phyloP scores from a whole-genome alignment of 1,140 invertebrate genomes.

The Muscidifurax raptorellus region DNA sequence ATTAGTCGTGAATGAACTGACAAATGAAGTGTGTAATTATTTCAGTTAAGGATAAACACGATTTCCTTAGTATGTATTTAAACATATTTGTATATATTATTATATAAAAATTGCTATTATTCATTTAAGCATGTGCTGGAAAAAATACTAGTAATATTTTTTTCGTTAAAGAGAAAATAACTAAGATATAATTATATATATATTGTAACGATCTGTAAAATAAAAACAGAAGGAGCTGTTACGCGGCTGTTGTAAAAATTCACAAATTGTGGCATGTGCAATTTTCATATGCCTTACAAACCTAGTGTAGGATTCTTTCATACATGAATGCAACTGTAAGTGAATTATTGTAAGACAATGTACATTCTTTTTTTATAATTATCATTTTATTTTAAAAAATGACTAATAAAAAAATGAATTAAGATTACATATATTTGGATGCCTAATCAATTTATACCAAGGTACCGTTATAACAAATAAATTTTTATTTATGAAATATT shows the following conservation, averaged over 20 bases:
- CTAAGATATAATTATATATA: constrained; percentile 34
- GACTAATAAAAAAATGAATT: constrained; percentile 45
- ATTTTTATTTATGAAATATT: neutral
- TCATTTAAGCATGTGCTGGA: constrained; percentile 7
- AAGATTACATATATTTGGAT: neutral
- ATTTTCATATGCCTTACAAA: constrained; percentile 38
- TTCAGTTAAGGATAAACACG: constrained; percentile 47
- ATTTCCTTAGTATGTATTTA: constrained; percentile 28
- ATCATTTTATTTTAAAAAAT: constrained; percentile 47
- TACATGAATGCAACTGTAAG: constrained; percentile 33
- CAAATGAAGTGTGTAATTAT: constrained; percentile 41
- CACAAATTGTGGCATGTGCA: constrained; percentile 26
- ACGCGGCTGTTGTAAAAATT: constrained; percentile 39
- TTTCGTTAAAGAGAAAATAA: constrained; percentile 47
- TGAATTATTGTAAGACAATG: constrained; percentile 42
- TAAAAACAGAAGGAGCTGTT: constrained; percentile 20
- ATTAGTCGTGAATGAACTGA: constrained; percentile 29
- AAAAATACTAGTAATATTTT: constrained; percentile 35
- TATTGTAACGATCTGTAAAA: constrained; percentile 36
- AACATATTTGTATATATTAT: constrained; percentile 45
- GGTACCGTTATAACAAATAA: too few species aligned
- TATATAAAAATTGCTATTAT: constrained; percentile 44
- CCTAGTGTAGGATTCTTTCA: constrained; percentile 28
- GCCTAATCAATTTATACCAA: neutral
- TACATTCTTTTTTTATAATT: constrained; percentile 42